Evolutionary conservation across 2,888 invertebrate genomes (phyloP), one percentile per base, ranked within the genome.

Genomic region (Phytoseiulus persimilis): DNA sequence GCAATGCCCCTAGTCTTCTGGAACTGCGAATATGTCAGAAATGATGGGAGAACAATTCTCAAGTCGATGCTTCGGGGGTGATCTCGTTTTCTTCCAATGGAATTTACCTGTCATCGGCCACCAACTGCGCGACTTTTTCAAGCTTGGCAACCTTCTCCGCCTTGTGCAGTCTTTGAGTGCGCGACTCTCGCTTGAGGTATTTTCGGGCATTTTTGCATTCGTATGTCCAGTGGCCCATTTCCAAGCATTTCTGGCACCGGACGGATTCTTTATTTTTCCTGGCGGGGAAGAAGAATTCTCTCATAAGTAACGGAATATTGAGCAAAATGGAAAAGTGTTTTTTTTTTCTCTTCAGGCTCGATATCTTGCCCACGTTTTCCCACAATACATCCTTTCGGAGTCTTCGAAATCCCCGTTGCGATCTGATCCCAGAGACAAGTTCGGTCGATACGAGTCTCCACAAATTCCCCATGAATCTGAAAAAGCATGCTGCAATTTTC

Each of bases 161-260:
- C 31, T 87, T 87, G 0, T n/a, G 87, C 5, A 87, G 32, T 0
- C 87, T 32, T 45, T 87, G 33, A 0, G 87, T 87, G 87, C 87
- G 87, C n/a, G 87, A 39, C 39, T 87, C 87, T 33, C 87, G 32
- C 33, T 87, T 87, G 33, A 87, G 87, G 92, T 93, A 93, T 90
- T 93, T 93, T 83, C 93, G 90, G 90, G 93, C 92, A 31, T 92
- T 92, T 9, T 92, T 92, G 90, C 93, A 93, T 90, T 92, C 92
- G 91, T 92, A 93, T 9, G 93, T 93, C 92, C 92, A 93, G 91
- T 93, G 93, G n/a, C 93, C 93, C 89, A 92, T 92, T 91, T 93
- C 92, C 46, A 93, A 91, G 91, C 93, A 93, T 91, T 93, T 93
- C 91, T 93, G 93, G 90, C 87, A 87, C 1, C 87, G 87, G 9